phyloP scores from a whole-genome alignment of 2,888 invertebrate species.

The Lumbricus terrestris region DNA sequence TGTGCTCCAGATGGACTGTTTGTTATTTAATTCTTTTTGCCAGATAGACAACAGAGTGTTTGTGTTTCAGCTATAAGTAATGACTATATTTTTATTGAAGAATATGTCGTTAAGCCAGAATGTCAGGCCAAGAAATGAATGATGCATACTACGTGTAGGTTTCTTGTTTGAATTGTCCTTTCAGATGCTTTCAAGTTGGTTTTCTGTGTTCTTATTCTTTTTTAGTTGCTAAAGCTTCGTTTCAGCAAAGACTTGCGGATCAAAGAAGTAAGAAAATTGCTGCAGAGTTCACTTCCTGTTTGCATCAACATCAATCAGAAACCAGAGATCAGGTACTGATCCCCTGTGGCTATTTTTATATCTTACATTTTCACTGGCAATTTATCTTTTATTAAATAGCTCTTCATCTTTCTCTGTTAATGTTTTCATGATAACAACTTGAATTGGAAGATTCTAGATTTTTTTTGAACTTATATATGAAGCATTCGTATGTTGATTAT shows the following conservation, averaged over 20 bases:
- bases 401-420: background rate
- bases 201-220: background rate
- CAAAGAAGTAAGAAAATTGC: conserved; percentile 76
- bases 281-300: conserved; percentile 85
- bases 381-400: background rate
- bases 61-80: background rate
- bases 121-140: background rate
- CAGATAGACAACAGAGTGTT: background rate
- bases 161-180: background rate
- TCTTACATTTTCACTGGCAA: background rate
- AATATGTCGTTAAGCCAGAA: background rate
- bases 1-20: background rate
- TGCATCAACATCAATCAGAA: conserved; percentile 80
- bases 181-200: background rate
- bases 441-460: background rate
- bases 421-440: background rate
- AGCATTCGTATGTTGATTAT: background rate
- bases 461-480: background rate
- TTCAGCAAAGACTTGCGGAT: conserved; percentile 69
- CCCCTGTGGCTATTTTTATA: too few species aligned
- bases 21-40: background rate
- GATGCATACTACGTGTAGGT: background rate
- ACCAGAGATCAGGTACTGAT: conserved; percentile 70
- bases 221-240: conserved; percentile 60
- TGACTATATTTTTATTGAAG: background rate